These are phyloP conservation scores for Artibeus jamaicensis DNA, from an alignment of 2,797 vertebrate genomes.

Conservation along the genomic window DNA sequence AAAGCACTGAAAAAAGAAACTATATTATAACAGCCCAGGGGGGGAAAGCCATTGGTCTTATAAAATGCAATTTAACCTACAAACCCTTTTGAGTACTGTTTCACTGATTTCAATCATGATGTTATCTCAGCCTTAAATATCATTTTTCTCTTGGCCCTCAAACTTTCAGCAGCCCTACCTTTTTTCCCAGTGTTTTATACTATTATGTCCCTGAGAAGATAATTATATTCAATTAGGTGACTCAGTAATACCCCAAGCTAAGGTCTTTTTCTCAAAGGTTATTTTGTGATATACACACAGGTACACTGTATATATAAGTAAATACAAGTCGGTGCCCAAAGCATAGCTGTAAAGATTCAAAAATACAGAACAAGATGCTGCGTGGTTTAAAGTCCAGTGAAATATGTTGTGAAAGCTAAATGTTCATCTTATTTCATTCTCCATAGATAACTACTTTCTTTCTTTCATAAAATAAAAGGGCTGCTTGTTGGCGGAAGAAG, in stretches of 20 bases:
- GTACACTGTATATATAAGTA: neutral
- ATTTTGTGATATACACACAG: neutral
- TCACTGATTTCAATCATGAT: neutral
- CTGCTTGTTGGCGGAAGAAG: neutral
- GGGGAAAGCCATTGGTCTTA: neutral
- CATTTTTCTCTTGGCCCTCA: neutral
- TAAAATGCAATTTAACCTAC: neutral
- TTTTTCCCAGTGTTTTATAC: neutral
- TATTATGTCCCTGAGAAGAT: neutral
- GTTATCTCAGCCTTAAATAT: neutral
- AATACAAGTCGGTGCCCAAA: neutral
- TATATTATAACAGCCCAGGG: neutral
- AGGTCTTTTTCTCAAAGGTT: neutral
- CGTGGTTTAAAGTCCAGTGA: neutral
- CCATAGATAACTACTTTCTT: neutral
- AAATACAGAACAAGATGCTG: neutral
- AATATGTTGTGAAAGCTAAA: neutral
- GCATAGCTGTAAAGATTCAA: neutral
- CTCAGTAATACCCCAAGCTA: neutral
- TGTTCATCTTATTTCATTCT: neutral
- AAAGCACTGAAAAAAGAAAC: neutral
- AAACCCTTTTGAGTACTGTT: neutral
- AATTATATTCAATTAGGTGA: neutral
- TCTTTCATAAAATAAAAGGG: neutral
- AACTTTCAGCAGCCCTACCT: neutral